phyloP scores from a whole-genome alignment of 2,113 vertebrate species.

The Seriola rivoliana region DNA sequence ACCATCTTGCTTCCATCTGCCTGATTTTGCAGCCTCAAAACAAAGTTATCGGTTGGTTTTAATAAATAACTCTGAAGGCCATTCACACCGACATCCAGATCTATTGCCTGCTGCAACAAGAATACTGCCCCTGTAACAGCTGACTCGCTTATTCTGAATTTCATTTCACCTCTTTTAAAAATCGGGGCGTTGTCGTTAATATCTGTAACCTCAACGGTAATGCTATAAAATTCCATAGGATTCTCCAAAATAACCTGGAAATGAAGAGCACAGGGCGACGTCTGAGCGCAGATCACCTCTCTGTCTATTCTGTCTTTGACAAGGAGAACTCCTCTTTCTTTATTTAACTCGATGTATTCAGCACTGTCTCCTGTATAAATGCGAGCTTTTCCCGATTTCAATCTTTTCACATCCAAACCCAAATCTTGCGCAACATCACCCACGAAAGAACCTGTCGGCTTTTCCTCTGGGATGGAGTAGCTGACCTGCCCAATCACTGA shows the following conservation, averaged over 20 bases:
- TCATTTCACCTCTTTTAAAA: slow-evolving; percentile 78
- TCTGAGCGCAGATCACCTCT: slow-evolving; percentile 83
- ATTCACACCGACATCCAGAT: slow-evolving; percentile 83
- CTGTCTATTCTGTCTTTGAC: slow-evolving; percentile 86
- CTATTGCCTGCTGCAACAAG: slow-evolving; percentile 78
- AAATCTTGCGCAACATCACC: slow-evolving; percentile 83
- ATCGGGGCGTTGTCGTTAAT: slow-evolving; percentile 84
- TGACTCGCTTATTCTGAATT: slow-evolving; percentile 82
- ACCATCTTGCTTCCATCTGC: slow-evolving; percentile 49
- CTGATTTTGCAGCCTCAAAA: slow-evolving; percentile 48
- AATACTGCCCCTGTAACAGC: slow-evolving; percentile 72
- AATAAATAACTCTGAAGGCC: slow-evolving; percentile 80
- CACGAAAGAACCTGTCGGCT: slow-evolving; percentile 81
- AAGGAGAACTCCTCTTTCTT: slow-evolving; percentile 71
- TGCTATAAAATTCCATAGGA: slow-evolving; percentile 82
- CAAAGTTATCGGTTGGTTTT: slow-evolving; percentile 72
- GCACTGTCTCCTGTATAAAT: slow-evolving; percentile 77
- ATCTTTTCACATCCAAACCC: slow-evolving; percentile 75
- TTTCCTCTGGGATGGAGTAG: slow-evolving; percentile 84
- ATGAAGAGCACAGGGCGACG: slow-evolving; percentile 78
- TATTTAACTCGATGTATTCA: slow-evolving; percentile 78
- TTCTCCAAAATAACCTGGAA: slow-evolving; percentile 85
- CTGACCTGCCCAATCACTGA: slow-evolving; percentile 68
- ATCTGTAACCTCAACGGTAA: slow-evolving; percentile 80
- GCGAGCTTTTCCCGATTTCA: slow-evolving; percentile 76